Base-by-base conservation (phyloP, 2,888 invertebrate species). In the Chrysodeixis includens region DNA sequence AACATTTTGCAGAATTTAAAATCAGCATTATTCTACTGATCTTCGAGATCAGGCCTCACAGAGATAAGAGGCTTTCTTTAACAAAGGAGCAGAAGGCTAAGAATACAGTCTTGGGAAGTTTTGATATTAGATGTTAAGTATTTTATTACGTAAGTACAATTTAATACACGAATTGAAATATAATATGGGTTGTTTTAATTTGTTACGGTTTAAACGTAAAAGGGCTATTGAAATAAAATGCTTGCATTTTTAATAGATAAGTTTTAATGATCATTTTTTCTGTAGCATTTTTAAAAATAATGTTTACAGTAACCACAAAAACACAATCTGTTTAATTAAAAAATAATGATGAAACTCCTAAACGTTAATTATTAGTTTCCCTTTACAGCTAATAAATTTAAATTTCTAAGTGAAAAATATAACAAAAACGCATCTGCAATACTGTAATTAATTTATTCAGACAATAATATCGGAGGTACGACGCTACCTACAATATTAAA, bases 261-360 rank as follows among this genome's bases (percentile, higher is more conserved):
- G 91, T 92, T 93, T 93, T 94, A 93, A 94, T 94, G 90, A 93
- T 93, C 92, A 92, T 93, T 92, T 90, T 85, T 88, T 91, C 90
- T 90, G 91, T 90, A 92, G 92, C 92, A 92, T 85, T 90, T 93
- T 92, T 82, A 88, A 91, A 92, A 92, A 90, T 91, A 90, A 91
- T 89, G 89, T 92, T 90, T 86, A 94, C 90, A 91, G 77, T 90
- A 91, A 92, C 90, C 87, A 90, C 86, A 88, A 91, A 87, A 92
- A 90, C 89, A 90, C 84, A 89, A 84, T 83, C 78, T 69, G 73
- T 82, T 87, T 86, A 86, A 85, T 86, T 80, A 78, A 83, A 87
- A 89, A 88, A 88, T 83, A 89, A 88, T 85, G 69, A 86, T 78
- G 81, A 87, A 88, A 89, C 85, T 84, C 85, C 88, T 90, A 89